These are phyloP conservation scores for Microtus agrestis DNA, from an alignment of 2,797 vertebrate species.

Conservation along the genomic window DNA sequence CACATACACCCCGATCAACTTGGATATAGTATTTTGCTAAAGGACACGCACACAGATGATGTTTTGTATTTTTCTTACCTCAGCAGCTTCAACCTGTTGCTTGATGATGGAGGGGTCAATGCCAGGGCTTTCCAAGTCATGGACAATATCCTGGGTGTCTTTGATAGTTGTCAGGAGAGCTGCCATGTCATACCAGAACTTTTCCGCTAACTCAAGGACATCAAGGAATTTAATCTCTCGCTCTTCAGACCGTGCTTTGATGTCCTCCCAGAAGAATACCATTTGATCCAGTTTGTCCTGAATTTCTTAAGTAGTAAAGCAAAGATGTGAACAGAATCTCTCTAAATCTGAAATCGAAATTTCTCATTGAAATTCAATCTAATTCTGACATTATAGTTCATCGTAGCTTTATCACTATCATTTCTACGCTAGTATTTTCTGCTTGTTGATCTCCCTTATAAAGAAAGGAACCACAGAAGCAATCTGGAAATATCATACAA, in stretches of 20 bases:
- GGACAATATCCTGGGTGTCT: constrained; percentile 97
- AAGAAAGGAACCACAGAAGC: constrained; percentile 57
- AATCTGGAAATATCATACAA: constrained; percentile 51
- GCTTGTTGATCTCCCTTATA: constrained; percentile 51
- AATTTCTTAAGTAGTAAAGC: constrained; percentile 84
- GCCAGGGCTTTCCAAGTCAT: constrained; percentile 97
- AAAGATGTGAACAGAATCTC: neutral
- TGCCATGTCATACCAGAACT: constrained; percentile 98
- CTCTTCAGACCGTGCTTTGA: constrained; percentile 96
- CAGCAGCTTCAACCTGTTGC: constrained; percentile 98
- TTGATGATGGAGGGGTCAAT: constrained; percentile 99
- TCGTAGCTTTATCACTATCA: constrained; percentile 13
- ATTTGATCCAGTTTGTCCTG: constrained; percentile 95
- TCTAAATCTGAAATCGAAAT: constrained; percentile 35
- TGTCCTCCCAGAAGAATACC: constrained; percentile 98
- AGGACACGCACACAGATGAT: neutral
- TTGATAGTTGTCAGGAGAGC: constrained; percentile 96
- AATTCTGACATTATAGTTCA: constrained; percentile 46
- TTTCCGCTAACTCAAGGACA: constrained; percentile 96
- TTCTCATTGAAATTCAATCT: neutral
- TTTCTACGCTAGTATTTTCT: neutral
- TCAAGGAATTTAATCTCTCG: constrained; percentile 96
- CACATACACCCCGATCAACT: neutral
- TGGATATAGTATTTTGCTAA: neutral
- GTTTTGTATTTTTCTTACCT: constrained; percentile 88